phyloP scores from a whole-genome alignment of 2,888 invertebrate species.

The Dryocosmus kuriphilus region DNA sequence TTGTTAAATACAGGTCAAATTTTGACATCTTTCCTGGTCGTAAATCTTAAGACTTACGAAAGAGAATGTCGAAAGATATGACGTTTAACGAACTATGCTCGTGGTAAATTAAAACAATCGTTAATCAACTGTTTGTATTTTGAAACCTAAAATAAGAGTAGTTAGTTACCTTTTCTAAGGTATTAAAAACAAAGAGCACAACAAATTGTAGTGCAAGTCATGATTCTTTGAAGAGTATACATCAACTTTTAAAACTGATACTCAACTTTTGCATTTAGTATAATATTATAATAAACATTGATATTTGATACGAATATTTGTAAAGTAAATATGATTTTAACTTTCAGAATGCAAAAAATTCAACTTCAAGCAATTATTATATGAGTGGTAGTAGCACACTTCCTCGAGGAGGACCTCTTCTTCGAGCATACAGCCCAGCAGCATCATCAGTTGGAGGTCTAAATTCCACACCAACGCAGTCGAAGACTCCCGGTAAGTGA shows the following conservation, averaged over 20 bases:
- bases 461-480: slow-evolving; percentile 64
- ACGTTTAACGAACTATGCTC: neutral
- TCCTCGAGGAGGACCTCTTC: slow-evolving; percentile 83
- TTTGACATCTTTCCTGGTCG: neutral
- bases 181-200: neutral
- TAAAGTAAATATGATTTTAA: slow-evolving; percentile 2
- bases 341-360: slow-evolving; percentile 79
- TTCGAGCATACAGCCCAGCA: slow-evolving; percentile 85
- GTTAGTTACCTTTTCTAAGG: neutral
- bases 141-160: neutral
- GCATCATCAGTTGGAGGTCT: slow-evolving; percentile 74
- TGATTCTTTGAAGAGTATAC: neutral
- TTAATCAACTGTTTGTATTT: neutral
- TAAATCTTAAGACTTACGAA: too few relatives aligned
- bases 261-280: neutral
- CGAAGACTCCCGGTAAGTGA: slow-evolving; percentile 72
- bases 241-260: neutral
- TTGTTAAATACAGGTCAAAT: neutral
- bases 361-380: slow-evolving; percentile 81
- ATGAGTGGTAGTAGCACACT: slow-evolving; percentile 85
- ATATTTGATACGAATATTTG: too few relatives aligned
- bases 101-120: neutral
- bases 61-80: neutral
- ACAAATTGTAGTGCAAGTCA: neutral
- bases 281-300: too few relatives aligned